Base-by-base conservation (phyloP, 1,140 invertebrate genomes). In the Heliconius hermathena region DNA sequence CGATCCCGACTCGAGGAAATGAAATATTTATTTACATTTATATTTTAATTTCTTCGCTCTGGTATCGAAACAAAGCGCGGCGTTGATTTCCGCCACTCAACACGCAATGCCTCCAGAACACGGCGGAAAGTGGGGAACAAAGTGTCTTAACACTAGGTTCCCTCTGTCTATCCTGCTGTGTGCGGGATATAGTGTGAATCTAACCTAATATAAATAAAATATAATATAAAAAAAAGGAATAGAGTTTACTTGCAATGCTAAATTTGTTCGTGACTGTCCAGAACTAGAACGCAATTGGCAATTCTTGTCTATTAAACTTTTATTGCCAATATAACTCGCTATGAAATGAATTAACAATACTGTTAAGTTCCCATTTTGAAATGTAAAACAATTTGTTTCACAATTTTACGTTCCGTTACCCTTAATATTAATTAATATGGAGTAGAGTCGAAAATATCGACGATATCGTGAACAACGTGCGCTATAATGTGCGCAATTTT, bases 241-340 rank as follows among this genome's bases (percentile, higher is more conserved):
- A 9, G 3, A 66, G 11, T 26, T n/a, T 13, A 66, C 11, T 66
- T 66, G 22, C 22, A 3, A 77, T 74, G 57, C 57, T 71, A 77
- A 74, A 73, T 33, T 70, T 71, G 57, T 77, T 77, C 75, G 79
- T 78, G 71, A 77, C 72, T 33, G 41, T 74, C 16, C 22, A 73
- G 74, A 81, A 81, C 60, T 78, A 75, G 73, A 78, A 33, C 75
- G 72, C 76, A 74, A 81, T 81, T 78, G 76, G 71, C 80, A 81
- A 81, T 70, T 76, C 78, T 76, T 72, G 60, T 72, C 72, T 74
- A 81, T 78, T 71, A 78, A 60, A 74, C 26, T 81, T 76, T 76
- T 76, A 81, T 81, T 75, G 60, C 41, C 73, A 73, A 41, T 70
- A 76, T 76, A 76, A 80, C 71, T 73, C 36, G 52, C 46, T 80